phyloP scores from a whole-genome alignment of 2,113 vertebrate species.

The Elaphurus davidianus region DNA sequence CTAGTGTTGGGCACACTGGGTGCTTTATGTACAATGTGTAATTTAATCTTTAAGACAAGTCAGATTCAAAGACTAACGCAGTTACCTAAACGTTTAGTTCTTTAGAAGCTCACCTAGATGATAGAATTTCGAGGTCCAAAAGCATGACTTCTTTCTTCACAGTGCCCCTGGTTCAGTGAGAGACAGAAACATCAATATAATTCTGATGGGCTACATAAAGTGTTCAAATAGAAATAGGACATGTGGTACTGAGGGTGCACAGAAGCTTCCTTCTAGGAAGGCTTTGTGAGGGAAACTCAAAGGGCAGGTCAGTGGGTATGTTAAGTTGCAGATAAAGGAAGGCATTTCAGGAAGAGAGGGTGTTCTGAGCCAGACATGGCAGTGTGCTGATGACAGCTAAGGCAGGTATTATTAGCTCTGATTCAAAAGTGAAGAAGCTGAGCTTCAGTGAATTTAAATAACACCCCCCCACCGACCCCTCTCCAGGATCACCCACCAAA shows the following conservation, averaged over 20 bases:
- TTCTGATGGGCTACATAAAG: background rate
- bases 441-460: background rate
- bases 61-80: background rate
- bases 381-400: background rate
- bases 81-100: background rate
- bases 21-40: background rate
- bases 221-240: background rate
- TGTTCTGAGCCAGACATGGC: background rate
- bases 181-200: background rate
- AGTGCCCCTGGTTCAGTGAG: background rate
- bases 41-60: background rate
- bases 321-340: background rate
- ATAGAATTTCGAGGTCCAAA: background rate
- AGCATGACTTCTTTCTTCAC: background rate
- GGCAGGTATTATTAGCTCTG: background rate
- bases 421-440: background rate
- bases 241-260: background rate
- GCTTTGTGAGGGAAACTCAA: background rate
- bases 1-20: background rate
- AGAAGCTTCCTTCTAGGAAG: background rate
- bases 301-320: background rate
- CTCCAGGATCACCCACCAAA: background rate
- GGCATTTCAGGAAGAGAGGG: background rate
- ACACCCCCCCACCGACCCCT: background rate
- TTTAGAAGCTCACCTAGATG: background rate